A percentile compares a stretch with the other conserved stretches of the same genome.
Evolutionary conservation across 2,113 vertebrate genomes (phyloP).

Genomic region (Typhlomys cinereus): DNA sequence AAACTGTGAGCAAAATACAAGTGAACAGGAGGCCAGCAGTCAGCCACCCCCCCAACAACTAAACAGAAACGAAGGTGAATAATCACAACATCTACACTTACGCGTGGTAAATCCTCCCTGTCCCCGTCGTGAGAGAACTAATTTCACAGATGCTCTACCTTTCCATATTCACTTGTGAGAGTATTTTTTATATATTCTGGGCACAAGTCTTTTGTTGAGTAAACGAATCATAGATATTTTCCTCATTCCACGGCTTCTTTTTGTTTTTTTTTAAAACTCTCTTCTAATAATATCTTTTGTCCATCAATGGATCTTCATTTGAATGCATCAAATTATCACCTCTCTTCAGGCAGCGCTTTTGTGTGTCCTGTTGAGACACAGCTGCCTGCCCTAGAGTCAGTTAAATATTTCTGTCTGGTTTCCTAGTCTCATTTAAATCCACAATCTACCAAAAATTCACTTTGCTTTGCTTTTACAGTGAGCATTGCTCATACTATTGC

Average conservation of each 20-base stretch:
- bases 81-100: background rate
- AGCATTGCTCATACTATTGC: background rate
- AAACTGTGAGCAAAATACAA: background rate
- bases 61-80: conserved; percentile 49
- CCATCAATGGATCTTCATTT: background rate
- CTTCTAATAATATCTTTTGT: background rate
- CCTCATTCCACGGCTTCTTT: background rate
- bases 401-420: background rate
- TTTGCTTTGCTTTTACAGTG: background rate
- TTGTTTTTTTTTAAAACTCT: background rate
- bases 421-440: background rate
- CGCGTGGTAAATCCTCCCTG: background rate
- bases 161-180: background rate
- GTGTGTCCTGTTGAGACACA: background rate
- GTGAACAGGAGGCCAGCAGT: conserved; percentile 50
- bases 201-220: background rate
- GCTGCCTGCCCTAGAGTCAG: background rate
- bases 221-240: background rate
- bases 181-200: background rate
- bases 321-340: background rate
- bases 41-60: background rate
- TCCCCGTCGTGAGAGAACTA: conserved; percentile 5
- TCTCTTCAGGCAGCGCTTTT: background rate
- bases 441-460: background rate
- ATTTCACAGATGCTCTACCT: conserved; percentile 15